These are phyloP conservation scores for Chlamydotis undulata DNA, from an alignment of 2,113 vertebrate genomes.

Conservation along the genomic window DNA sequence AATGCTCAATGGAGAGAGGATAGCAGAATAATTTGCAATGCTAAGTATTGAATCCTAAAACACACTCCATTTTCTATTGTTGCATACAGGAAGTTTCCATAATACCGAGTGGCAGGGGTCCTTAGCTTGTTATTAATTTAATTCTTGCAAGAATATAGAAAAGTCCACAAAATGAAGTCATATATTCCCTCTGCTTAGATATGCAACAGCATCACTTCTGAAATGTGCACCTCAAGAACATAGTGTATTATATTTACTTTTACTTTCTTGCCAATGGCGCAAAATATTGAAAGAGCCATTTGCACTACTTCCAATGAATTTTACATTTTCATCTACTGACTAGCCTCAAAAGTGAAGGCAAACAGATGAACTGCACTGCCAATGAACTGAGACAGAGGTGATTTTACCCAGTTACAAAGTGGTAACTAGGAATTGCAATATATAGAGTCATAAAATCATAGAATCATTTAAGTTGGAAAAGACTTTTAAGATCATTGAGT, in stretches of 20 bases:
- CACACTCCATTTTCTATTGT: background rate
- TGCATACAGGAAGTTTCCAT: background rate
- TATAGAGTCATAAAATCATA: background rate
- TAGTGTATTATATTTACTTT: background rate
- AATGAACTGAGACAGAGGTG: background rate
- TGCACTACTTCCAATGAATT: background rate
- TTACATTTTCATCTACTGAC: background rate
- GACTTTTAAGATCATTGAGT: background rate
- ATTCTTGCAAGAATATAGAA: background rate
- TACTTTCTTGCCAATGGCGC: background rate
- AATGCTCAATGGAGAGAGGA: background rate
- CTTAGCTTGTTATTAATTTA: conserved; percentile 32
- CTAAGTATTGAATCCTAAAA: background rate
- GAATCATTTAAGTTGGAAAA: background rate
- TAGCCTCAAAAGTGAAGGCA: background rate
- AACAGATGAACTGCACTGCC: background rate
- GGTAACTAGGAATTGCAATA: background rate
- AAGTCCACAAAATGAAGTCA: background rate
- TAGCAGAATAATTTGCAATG: conserved; percentile 3
- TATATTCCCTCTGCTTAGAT: background rate
- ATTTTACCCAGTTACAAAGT: background rate
- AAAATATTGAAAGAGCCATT: background rate
- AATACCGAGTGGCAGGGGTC: background rate
- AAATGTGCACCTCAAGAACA: background rate
- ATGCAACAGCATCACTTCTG: background rate